These are phyloP conservation scores for Arge pagana DNA, from an alignment of 2,888 invertebrate species.

Conservation along the genomic window DNA sequence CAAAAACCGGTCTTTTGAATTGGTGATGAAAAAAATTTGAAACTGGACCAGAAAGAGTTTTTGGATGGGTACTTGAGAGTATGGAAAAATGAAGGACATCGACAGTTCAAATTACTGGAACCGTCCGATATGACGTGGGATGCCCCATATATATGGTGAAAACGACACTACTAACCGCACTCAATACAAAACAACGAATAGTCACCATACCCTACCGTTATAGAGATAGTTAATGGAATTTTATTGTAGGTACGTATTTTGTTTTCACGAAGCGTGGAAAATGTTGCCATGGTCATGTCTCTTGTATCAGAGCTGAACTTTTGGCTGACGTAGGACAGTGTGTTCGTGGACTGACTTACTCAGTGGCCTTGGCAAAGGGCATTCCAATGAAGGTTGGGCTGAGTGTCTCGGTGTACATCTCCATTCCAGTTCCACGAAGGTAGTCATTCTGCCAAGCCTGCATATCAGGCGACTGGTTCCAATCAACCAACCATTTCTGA, in stretches of 20 bases:
- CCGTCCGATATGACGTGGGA: too few relatives aligned
- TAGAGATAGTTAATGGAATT: background rate
- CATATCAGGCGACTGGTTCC: constrained; percentile 86
- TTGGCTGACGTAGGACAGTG: constrained; percentile 44
- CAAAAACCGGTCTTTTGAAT: too few relatives aligned
- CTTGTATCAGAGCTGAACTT: constrained; percentile 50
- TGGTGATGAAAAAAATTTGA: too few relatives aligned
- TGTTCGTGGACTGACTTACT: constrained; percentile 81
- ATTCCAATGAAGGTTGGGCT: constrained; percentile 98
- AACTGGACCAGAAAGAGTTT: too few relatives aligned
- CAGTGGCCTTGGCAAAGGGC: constrained; percentile 97
- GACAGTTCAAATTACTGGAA: too few relatives aligned
- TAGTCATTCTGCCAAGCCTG: constrained; percentile 99
- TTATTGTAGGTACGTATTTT: background rate
- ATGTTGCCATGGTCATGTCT: constrained; percentile 41
- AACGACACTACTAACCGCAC: too few relatives aligned
- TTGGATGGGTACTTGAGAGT: too few relatives aligned
- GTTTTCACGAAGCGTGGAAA: constrained; percentile 9
- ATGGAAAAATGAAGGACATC: too few relatives aligned
- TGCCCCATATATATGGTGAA: too few relatives aligned
- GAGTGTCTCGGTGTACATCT: constrained; percentile 99
- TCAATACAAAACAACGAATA: background rate
- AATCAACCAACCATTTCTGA: constrained; percentile 57
- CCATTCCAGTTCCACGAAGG: constrained; percentile 99
- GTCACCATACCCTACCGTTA: background rate